These are phyloP conservation scores for Numenius arquata DNA, from an alignment of 2,113 vertebrate species.

Conservation along the genomic window DNA sequence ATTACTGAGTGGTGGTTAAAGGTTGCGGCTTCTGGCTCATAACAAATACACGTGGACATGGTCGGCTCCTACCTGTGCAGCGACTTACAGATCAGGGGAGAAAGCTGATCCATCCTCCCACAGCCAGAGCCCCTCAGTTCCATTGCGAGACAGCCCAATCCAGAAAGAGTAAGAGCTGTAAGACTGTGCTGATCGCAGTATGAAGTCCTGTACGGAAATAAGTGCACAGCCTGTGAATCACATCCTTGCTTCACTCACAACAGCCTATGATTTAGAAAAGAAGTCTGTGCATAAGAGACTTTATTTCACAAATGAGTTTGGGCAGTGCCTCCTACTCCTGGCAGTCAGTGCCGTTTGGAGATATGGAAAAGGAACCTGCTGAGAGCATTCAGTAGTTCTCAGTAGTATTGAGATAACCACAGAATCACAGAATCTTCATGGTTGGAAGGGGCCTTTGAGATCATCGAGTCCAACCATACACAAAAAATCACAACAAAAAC, in stretches of 20 bases:
- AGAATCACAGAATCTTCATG: no score
- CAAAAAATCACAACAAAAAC: no score
- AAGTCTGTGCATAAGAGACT: not conserved
- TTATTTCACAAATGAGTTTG: not conserved
- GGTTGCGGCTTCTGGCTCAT: not conserved
- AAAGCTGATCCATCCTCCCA: conserved; percentile 61
- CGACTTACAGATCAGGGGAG: conserved; percentile 50
- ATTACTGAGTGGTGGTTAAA: not conserved
- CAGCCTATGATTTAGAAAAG: not conserved
- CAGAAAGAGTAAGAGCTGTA: conserved; percentile 40
- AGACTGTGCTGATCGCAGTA: not conserved
- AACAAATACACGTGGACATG: not conserved
- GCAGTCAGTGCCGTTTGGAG: not conserved
- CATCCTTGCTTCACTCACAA: not conserved
- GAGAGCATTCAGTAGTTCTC: not conserved
- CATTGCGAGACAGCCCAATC: conserved; percentile 22
- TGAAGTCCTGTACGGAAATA: conserved; percentile 42
- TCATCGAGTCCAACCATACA: no score
- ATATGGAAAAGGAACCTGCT: not conserved
- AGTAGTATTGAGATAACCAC: not conserved
- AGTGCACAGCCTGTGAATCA: not conserved
- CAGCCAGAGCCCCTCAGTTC: not conserved
- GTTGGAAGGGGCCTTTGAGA: no score
- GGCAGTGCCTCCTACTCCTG: not conserved
- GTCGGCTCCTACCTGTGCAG: not conserved